Conservation (phyloP, 1,140 invertebrate genomes). For the Pseudomyrmex gracilis region DNA sequence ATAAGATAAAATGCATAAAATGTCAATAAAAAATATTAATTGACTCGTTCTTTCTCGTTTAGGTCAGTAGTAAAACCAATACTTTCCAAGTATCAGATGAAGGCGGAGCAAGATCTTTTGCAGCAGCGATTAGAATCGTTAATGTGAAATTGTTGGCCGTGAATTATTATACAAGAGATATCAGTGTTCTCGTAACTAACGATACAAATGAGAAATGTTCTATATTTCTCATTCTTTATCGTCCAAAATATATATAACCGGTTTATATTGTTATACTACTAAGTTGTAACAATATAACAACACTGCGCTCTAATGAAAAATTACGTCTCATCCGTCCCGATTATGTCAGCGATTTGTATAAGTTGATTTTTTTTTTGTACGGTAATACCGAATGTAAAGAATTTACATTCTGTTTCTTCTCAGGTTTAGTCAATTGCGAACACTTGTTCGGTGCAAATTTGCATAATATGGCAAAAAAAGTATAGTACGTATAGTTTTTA, state of each 20-base stretch:
- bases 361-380: no score
- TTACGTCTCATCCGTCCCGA: not conserved
- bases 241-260: not conserved
- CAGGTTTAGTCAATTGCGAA: no score
- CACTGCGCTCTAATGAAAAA: no score
- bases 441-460: no score
- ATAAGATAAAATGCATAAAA: not conserved
- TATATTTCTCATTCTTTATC: constrained; percentile 9
- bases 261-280: not conserved
- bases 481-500: no score
- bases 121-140: constrained; percentile 13
- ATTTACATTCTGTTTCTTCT: no score
- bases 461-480: no score
- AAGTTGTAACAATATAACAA: no score
- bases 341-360: not conserved
- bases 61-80: constrained; percentile 8
- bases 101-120: constrained; percentile 12
- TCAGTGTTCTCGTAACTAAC: not conserved
- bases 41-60: not conserved
- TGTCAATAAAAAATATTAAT: no score
- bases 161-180: constrained; percentile 9
- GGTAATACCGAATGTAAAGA: no score
- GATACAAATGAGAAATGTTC: not conserved
- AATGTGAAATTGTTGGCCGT: not conserved
- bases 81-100: not conserved